Percentiles rank a stretch among this genome's conserved stretches.
Evolutionary conservation across 2,888 invertebrate species (phyloP).

Genomic region (Cenopis cana): DNA sequence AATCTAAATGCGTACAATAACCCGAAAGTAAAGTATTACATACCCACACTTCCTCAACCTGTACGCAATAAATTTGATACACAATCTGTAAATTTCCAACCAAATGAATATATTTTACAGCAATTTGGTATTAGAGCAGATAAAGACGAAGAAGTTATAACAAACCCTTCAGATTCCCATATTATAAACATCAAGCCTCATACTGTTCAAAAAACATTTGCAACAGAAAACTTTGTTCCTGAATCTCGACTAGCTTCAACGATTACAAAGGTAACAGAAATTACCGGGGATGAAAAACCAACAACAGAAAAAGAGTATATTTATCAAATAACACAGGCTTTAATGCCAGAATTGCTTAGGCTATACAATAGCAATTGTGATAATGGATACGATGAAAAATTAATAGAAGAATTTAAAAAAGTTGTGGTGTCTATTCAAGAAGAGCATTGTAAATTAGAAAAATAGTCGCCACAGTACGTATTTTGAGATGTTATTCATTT

Average conservation of each 20-base stretch:
- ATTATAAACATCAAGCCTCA: neutral
- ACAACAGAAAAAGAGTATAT: constrained; percentile 1
- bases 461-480: neutral
- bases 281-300: neutral
- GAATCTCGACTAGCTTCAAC: neutral
- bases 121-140: too few relatives aligned
- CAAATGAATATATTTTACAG: neutral
- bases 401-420: neutral
- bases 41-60: neutral
- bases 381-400: neutral
- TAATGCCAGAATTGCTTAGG: constrained; percentile 3
- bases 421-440: neutral
- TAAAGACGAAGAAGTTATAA: neutral
- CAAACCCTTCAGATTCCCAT: neutral
- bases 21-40: neutral
- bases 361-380: neutral
- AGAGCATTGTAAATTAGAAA: neutral
- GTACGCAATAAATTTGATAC: neutral
- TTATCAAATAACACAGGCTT: neutral
- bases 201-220: neutral
- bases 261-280: neutral
- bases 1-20: neutral
- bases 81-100: neutral
- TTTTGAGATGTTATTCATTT: neutral
- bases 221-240: neutral